Evolutionary conservation across 2,888 invertebrate species (phyloP), one percentile per base, ranked within the genome.

Genomic region (Parapristionchus giblindavisi): DNA sequence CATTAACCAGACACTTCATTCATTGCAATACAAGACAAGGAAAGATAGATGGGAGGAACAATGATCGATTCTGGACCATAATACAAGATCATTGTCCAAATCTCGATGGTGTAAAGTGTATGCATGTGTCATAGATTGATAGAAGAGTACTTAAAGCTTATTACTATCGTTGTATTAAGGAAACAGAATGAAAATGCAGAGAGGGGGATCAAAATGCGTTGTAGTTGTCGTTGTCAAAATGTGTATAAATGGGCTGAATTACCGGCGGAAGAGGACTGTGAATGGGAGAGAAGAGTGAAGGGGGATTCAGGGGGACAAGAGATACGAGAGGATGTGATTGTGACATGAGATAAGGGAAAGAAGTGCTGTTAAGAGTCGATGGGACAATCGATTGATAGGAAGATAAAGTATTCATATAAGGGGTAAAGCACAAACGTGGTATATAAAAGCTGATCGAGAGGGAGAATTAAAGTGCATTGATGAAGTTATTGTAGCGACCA

Each of bases 21-120:
- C 70, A 71, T 56, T 71, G 70, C 70, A 71, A 56, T 68, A 71
- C 54, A 38, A 56, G 54, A 48, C 38, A 71, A 56, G 56, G 17
- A 56, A 24, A 56, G 56, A 21, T 48, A 24, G 24, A 56, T 8
- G 56, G 24, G 27, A 56, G 24, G 56, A 11, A 56, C 21, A 48
- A 48, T 11, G 48, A 48, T 14, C n/a, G 48, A 48, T 11, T 48
- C 11, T 48, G 21, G 21, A 14, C 48, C 48, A 21, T 14, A 48
- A 21, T 11, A 21, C 21, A 48, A 48, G 48, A 48, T 11, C 11
- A 48, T 11, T 48, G 48, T 48, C 14, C 21, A 48, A 21, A 21
- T 11, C 21, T 21, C 21, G 48, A 14, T 21, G 21, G 11, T 14
- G 48, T 14, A 48, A 27, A 56, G 56, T 17, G 56, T n/a, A 24